Evolutionary conservation across 2,797 vertebrate genomes (phyloP).

Genomic region (Nyctalus aviator): DNA sequence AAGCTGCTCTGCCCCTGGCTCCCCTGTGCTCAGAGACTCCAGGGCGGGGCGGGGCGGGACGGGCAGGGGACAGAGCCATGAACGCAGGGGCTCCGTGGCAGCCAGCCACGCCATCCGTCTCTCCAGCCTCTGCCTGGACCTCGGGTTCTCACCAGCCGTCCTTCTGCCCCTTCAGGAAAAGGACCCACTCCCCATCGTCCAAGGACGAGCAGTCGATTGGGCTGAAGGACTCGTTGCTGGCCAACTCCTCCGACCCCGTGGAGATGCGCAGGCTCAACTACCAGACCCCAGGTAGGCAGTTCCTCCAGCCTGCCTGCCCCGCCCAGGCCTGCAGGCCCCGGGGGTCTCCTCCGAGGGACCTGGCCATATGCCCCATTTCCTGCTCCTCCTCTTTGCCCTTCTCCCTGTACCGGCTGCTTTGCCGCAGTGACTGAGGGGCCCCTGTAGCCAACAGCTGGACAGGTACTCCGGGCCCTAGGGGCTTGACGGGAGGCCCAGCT

Average conservation of each 20-base stretch:
- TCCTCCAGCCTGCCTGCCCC: background rate
- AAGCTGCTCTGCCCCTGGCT: slow-evolving; percentile 59
- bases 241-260: slow-evolving; percentile 94
- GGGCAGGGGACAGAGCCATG: background rate
- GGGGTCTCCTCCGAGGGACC: background rate
- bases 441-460: background rate
- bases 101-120: fast-evolving
- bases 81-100: background rate
- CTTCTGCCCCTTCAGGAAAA: slow-evolving; percentile 90
- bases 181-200: slow-evolving; percentile 92
- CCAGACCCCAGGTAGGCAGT: slow-evolving; percentile 94
- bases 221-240: slow-evolving; percentile 94
- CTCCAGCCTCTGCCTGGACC: background rate
- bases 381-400: background rate
- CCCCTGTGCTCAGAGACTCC: slow-evolving; percentile 4
- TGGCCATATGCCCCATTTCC: background rate
- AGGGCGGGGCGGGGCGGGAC: background rate
- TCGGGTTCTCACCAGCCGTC: background rate
- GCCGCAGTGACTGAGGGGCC: background rate
- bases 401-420: background rate
- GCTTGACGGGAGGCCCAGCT: background rate
- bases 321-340: background rate
- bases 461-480: background rate
- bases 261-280: slow-evolving; percentile 97
- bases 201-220: slow-evolving; percentile 94